Conservation (phyloP, 2,113 vertebrate genomes). For the Amazona guildingii region DNA sequence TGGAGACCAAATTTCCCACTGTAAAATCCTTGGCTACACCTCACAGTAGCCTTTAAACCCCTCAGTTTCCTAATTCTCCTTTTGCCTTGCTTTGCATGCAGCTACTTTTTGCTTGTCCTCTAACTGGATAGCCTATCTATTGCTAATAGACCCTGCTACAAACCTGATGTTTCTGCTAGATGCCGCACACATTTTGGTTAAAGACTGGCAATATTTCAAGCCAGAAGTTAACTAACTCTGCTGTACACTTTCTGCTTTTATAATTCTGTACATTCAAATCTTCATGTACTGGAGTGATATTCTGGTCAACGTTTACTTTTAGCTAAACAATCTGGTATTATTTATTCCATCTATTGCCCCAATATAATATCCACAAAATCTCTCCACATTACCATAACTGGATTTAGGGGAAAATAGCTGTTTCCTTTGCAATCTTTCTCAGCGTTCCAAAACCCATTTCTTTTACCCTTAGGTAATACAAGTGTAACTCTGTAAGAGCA, state of each 20-base stretch:
- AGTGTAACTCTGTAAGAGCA: background rate
- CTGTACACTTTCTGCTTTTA: background rate
- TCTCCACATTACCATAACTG: background rate
- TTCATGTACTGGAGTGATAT: background rate
- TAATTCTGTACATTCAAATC: background rate
- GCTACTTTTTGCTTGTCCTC: background rate
- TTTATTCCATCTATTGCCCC: background rate
- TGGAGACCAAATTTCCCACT: background rate
- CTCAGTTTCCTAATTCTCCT: background rate
- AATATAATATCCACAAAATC: background rate
- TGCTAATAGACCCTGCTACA: background rate
- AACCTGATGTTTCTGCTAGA: background rate
- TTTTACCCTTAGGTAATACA: background rate
- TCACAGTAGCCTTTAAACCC: background rate
- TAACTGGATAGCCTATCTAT: background rate
- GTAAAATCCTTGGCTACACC: background rate
- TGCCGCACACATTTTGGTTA: background rate
- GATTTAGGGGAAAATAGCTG: background rate
- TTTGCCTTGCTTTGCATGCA: constrained; percentile 9
- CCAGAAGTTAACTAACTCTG: background rate
- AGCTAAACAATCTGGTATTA: background rate
- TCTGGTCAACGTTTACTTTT: background rate
- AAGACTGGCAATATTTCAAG: background rate
- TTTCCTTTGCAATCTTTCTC: background rate
- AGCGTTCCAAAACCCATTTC: background rate